Conservation (phyloP, 1,140 invertebrate species). For the Drosophila sturtevanti region DNA sequence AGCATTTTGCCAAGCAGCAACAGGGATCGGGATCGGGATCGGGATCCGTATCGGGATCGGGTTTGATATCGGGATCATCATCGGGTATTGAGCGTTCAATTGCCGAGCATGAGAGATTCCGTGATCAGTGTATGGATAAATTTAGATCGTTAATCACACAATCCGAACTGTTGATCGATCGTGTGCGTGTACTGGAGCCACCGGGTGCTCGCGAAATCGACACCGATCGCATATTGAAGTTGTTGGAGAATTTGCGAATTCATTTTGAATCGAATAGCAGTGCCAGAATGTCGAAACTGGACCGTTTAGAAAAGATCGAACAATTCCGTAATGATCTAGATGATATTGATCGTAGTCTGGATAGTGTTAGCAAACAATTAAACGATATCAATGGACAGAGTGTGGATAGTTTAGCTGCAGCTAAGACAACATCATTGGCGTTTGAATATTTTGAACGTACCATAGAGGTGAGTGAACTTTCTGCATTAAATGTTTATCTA, state of each 20-base stretch:
- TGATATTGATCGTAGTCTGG: conserved; percentile 89
- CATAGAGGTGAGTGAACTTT: conserved; percentile 86
- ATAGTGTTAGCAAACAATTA: conserved; percentile 87
- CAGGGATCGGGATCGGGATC: conserved; percentile 20
- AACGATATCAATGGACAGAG: conserved; percentile 86
- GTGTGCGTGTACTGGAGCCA: conserved; percentile 86
- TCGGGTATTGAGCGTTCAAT: conserved; percentile 67
- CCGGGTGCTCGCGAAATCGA: conserved; percentile 87
- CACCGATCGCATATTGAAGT: conserved; percentile 87
- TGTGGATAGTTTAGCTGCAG: conserved; percentile 88
- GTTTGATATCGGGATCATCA: conserved; percentile 19
- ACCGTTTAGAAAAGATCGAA: conserved; percentile 86
- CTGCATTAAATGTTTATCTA: no score
- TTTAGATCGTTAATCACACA: conserved; percentile 82
- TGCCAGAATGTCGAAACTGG: conserved; percentile 87
- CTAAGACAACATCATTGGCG: conserved; percentile 87
- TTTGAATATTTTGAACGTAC: conserved; percentile 92
- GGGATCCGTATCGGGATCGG: background rate
- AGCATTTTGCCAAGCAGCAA: conserved; percentile 57
- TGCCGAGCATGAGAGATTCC: conserved; percentile 81
- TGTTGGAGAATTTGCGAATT: conserved; percentile 84
- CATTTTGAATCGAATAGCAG: conserved; percentile 81
- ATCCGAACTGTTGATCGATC: conserved; percentile 80
- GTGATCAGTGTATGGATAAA: conserved; percentile 80
- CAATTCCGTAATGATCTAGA: conserved; percentile 86